Percentiles rank a stretch among this genome's conserved stretches.
phyloP scores from a whole-genome alignment of 2,888 invertebrate genomes.

The Panorpa germanica region DNA sequence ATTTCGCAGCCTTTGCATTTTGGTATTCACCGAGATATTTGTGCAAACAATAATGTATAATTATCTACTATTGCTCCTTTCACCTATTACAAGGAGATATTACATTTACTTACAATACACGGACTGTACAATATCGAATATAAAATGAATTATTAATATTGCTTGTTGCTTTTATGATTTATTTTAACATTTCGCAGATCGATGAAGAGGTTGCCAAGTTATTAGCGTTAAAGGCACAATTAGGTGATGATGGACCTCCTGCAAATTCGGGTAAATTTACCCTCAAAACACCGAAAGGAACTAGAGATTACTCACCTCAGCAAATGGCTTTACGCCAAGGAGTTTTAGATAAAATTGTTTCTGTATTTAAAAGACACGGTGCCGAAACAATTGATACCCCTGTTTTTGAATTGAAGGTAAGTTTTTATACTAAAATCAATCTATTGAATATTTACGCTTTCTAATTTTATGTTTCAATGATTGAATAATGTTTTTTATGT shows the following conservation, averaged over 20 bases:
- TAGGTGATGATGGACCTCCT: slow-evolving; percentile 33
- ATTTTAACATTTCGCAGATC: slow-evolving; percentile 37
- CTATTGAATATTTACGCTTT: not conserved
- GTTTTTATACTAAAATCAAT: slow-evolving; percentile 5
- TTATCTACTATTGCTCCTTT: too few species aligned
- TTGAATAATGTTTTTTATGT: slow-evolving; percentile 4
- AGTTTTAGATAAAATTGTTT: slow-evolving; percentile 69
- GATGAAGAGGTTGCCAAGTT: slow-evolving; percentile 69
- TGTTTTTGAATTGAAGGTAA: slow-evolving; percentile 88
- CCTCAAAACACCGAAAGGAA: slow-evolving; percentile 85
- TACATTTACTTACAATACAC: too few species aligned
- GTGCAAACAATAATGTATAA: too few species aligned
- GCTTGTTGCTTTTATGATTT: not conserved
- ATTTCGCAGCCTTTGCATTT: too few species aligned
- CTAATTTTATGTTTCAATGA: not conserved
- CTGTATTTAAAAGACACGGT: slow-evolving; percentile 89
- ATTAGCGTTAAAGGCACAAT: slow-evolving; percentile 57
- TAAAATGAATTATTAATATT: too few species aligned
- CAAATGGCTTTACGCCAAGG: slow-evolving; percentile 85
- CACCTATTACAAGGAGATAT: too few species aligned
- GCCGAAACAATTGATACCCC: slow-evolving; percentile 98
- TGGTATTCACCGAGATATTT: too few species aligned
- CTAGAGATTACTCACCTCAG: slow-evolving; percentile 83
- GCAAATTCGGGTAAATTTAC: slow-evolving; percentile 53
- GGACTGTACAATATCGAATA: too few species aligned